Evolutionary conservation across 2,888 invertebrate species (phyloP).

Genomic region (Tachina fera): DNA sequence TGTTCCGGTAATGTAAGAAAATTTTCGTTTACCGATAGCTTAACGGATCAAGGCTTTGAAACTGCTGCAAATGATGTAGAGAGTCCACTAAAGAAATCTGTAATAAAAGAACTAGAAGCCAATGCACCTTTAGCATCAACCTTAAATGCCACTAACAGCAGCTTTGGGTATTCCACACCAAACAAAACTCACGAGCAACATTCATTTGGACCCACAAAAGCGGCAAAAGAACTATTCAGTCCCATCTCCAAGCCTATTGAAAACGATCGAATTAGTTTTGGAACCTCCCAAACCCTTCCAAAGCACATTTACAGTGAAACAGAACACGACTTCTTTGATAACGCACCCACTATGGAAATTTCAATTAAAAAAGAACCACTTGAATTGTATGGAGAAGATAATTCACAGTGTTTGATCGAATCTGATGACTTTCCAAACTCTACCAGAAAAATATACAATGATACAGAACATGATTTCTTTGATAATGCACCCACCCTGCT

Average conservation of each 20-base stretch:
- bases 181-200: constrained; percentile 71
- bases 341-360: constrained; percentile 64
- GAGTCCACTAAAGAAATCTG: constrained; percentile 75
- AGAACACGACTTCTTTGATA: constrained; percentile 72
- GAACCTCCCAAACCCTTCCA: background rate
- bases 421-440: no score
- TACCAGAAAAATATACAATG: background rate
- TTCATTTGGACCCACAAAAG: background rate
- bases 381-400: background rate
- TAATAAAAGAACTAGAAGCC: no score
- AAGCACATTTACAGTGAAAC: constrained; percentile 55
- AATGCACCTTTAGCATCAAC: background rate
- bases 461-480: constrained; percentile 75
- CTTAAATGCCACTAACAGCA: constrained; percentile 51
- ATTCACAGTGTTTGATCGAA: no score
- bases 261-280: constrained; percentile 70
- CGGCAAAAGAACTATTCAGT: constrained; percentile 73
- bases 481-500: constrained; percentile 73
- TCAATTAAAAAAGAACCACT: constrained; percentile 1
- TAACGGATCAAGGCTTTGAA: no score
- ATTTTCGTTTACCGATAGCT: constrained; percentile 67
- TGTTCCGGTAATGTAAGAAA: background rate
- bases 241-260: constrained; percentile 72
- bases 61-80: constrained; percentile 73
- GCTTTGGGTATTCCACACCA: constrained; percentile 77